Evolutionary conservation across 1,140 invertebrate species (phyloP), one percentile per base, ranked within the genome.

Genomic region (Aphelenchoides avenae): DNA sequence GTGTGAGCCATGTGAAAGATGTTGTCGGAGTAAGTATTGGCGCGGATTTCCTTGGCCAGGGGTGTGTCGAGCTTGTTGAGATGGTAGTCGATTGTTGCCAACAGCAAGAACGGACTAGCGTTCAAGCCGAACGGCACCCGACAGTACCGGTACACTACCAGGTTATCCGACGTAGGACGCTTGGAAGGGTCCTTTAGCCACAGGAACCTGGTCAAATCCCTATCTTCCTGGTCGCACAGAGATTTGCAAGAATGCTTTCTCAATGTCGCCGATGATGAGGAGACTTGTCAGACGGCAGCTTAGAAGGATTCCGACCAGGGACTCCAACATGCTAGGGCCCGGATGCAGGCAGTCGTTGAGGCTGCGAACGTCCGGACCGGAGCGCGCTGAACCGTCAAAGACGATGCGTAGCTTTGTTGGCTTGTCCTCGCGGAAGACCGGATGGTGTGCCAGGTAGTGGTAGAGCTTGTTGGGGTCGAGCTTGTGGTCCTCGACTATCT

Each of bases 101-200:
- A 15, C 1, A 57, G 34, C 11, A 55, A 20, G 15, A 58, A 57
- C 6, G 54, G 54, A n/a, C 29, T 46, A 5, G 33, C 13, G 2
- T 33, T 60, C 2, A 57, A 11, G 9, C 54, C 55, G 33, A 57
- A 57, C 1, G 54, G n/a, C 3, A 57, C 15, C 3, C 47, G 15
- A 0, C 18, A 20, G 24, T 34, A 57, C 20, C 54, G 54, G 27
- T 41, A 34, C 3, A 26, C 2, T 1, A 39, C 34, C n/a, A 57
- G 37, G 33, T 57, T 18, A n/a, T 44, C 34, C 9, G 30, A 24
- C n/a, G 30, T 20, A 2, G 34, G 4, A 9, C 24, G 49, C 18
- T 41, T 40, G 6, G 9, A 11, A 9, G 31, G 27, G 44, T 57
- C 27, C 7, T 20, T 7, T 9, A 37, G n/a, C 52, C 52, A 55